A percentile compares a stretch with the other conserved stretches of the same genome.
Evolutionary conservation across 2,113 vertebrate genomes (phyloP).

Genomic region (Lipotes vexillifer): DNA sequence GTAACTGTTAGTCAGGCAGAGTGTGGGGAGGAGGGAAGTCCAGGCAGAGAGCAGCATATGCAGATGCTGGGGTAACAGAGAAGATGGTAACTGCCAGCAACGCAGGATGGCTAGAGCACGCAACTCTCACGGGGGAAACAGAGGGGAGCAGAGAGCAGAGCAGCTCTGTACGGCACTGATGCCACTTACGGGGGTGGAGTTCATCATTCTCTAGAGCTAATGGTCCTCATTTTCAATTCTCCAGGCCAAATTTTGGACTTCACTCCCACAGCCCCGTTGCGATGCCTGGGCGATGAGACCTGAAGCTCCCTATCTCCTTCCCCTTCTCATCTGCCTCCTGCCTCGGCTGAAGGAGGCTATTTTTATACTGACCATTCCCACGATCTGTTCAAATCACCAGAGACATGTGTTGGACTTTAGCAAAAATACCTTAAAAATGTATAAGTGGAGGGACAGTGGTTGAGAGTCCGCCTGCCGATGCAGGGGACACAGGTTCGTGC

Average conservation of each 20-base stretch:
- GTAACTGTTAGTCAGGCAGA: not conserved
- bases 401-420: not conserved
- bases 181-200: rapidly evolving
- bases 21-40: not conserved
- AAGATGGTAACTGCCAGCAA: not conserved
- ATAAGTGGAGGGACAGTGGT: not conserved
- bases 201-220: not conserved
- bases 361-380: not conserved
- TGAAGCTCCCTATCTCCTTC: not conserved
- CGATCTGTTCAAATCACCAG: not conserved
- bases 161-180: rapidly evolving
- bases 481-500: too few species aligned
- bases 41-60: not conserved
- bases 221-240: not conserved
- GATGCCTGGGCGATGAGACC: not conserved
- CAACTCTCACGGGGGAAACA: not conserved
- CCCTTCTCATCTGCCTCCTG: not conserved
- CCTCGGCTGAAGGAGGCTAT: not conserved
- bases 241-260: not conserved
- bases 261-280: rapidly evolving
- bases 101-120: rapidly evolving
- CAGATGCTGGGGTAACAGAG: not conserved
- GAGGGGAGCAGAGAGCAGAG: too few species aligned
- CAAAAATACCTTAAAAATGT: constrained; percentile 25
- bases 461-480: too few species aligned